Percentiles rank a stretch among this genome's conserved stretches.
Conservation (phyloP, 2,888 invertebrate genomes). For the Nematopogon swammerdamellus region DNA sequence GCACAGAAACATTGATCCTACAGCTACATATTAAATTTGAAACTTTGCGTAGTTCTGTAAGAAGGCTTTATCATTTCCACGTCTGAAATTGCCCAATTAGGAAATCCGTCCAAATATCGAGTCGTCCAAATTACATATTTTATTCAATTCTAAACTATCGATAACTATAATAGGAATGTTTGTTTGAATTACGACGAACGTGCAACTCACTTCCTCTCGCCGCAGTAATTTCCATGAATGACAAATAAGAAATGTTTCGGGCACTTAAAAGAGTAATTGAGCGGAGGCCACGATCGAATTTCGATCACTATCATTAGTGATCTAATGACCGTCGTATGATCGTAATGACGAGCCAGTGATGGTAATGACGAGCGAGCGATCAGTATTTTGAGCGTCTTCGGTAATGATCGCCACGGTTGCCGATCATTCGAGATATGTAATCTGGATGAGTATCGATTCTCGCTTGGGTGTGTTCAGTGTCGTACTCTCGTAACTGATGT, state of each 20-base stretch:
- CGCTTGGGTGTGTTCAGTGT: not conserved
- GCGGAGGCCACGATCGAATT: not conserved
- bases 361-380: not conserved
- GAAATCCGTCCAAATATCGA: too few relatives aligned
- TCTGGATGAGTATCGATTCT: not conserved
- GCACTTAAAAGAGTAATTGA: not conserved
- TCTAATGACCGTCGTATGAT: not conserved
- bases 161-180: not conserved
- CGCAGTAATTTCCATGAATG: conserved; percentile 41
- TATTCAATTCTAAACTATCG: not conserved
- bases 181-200: not conserved
- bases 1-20: too few relatives aligned
- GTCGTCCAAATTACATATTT: not conserved
- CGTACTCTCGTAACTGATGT: too few relatives aligned
- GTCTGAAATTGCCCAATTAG: too few relatives aligned
- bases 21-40: too few relatives aligned
- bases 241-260: conserved; percentile 38
- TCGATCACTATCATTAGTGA: not conserved
- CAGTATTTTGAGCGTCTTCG: not conserved
- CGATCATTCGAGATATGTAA: not conserved
- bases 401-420: not conserved
- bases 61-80: too few relatives aligned
- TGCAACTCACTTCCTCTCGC: not conserved
- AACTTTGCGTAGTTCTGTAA: too few relatives aligned
- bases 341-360: not conserved